Evolutionary conservation across 2,113 vertebrate genomes (phyloP), one percentile per base, ranked within the genome.

Genomic region (Nettapus auritus): DNA sequence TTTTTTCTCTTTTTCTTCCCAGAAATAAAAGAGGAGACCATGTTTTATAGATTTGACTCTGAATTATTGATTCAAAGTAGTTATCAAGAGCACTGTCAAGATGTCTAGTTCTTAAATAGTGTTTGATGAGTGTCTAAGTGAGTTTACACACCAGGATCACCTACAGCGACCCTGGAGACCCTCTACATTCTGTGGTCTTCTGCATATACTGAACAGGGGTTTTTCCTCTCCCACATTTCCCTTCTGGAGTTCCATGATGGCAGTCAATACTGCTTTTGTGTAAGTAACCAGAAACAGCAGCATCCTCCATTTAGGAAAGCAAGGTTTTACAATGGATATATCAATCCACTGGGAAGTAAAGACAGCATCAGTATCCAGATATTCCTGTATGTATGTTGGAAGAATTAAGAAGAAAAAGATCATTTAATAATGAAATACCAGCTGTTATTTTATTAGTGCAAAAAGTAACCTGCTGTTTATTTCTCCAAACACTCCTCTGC

Each of bases 21-120:
- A 17, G 55, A 64, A 79, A 38, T 52, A 83, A 92, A 94, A 83
- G 50, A 80, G 26, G 73, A 82, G 82, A 64, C 87, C 67, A 18
- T 66, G 82, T 92, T 94, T 87, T 90, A 87, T 26, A 69, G 71
- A 8, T 33, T 53, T 23, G 33, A 44, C 46, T 82, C 34, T 34
- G 40, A 33, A 28, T 28, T 73, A 53, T 40, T 62, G 66, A 67
- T 67, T 42, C 48, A 52, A 82, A 67, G 48, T 15, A 31, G 46
- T 82, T 89, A 52, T 52, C 40, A 44, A 57, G 76, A 77, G 29
- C 53, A 29, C 34, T 68, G 81, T 40, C 53, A 73, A 82, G 28
- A 53, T 74, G 66, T 42, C 9, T 34, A 13, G 31, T 62, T 86
- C 71, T 82, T 73, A 73, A 63, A 36, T 34, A 21, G 12, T 0